phyloP scores from a whole-genome alignment of 2,797 vertebrate genomes.

The Acanthiza pusilla region DNA sequence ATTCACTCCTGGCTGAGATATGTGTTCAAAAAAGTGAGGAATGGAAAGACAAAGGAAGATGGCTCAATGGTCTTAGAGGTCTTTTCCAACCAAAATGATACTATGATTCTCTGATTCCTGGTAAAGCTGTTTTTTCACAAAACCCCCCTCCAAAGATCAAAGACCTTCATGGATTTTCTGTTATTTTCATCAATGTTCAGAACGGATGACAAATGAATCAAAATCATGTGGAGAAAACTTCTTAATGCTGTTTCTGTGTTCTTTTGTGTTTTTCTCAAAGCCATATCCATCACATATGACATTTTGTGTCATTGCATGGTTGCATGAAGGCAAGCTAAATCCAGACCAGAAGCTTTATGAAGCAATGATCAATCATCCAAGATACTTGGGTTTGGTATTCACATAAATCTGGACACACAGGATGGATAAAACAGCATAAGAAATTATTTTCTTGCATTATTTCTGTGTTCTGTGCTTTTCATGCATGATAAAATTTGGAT shows the following conservation, averaged over 20 bases:
- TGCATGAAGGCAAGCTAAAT: neutral
- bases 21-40: neutral
- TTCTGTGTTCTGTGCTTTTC: constrained; percentile 37
- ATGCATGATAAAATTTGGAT: constrained; percentile 43
- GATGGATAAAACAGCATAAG: constrained; percentile 6
- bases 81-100: neutral
- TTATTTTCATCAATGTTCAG: neutral
- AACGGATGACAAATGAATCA: neutral
- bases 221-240: neutral
- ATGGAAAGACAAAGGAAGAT: neutral
- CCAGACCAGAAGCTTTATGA: neutral
- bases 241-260: neutral
- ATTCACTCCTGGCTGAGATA: neutral
- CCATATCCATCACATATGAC: neutral
- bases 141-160: neutral
- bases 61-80: neutral
- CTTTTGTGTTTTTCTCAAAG: neutral
- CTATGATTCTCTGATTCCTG: neutral
- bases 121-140: neutral
- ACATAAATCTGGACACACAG: constrained; percentile 6
- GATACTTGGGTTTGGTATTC: constrained; percentile 18
- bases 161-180: neutral
- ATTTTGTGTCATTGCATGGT: neutral
- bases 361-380: constrained; percentile 7
- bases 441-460: constrained; percentile 33